Evolutionary conservation across 1,140 invertebrate genomes (phyloP), one percentile per base, ranked within the genome.

Genomic region (Thrips palmi): DNA sequence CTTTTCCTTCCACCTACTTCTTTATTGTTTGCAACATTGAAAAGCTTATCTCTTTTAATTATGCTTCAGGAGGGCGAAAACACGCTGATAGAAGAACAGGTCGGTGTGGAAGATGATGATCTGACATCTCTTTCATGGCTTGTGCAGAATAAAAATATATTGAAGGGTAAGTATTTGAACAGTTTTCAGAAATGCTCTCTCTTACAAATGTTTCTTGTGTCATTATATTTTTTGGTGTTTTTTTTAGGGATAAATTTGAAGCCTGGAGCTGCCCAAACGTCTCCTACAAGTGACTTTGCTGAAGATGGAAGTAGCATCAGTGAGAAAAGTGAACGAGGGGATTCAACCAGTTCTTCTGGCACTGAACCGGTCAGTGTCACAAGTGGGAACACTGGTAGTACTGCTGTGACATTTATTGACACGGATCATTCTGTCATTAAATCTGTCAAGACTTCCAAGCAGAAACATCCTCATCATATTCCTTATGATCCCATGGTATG

Each of bases 71-170:
- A 32, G 14, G 34, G 2, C 0, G 34, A 29, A 28, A 37, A 27
- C 4, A 20, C 32, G 33, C 37, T 41, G 8, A 28, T 21, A 25
- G 37, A 41, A 2, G 31, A 11, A 14, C 36, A 20, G 1, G 40
- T 14, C 4, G 34, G 28, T 30, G 8, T 37, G n/a, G 49, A 47
- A 37, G 85, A 88, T 51, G 83, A 88, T 47, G 88, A 94, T 50
- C 62, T 94, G 20, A 89, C 84, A 2, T 80, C 80, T 40, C 61
- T 94, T 1, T 72, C 79, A 33, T 94, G 88, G 87, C 59, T 94
- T 7, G n/a, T n/a, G n/a, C 86, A 89, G 53, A 83, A 92, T 55
- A 77, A 72, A 48, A 88, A 94, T 62, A 58, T 92, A 44, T 66
- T 92, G 7, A 87, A 88, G 64, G 75, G 77, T 64, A 52, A 58